phyloP scores from a whole-genome alignment of 2,888 invertebrate genomes.

The Pammene fasciana region DNA sequence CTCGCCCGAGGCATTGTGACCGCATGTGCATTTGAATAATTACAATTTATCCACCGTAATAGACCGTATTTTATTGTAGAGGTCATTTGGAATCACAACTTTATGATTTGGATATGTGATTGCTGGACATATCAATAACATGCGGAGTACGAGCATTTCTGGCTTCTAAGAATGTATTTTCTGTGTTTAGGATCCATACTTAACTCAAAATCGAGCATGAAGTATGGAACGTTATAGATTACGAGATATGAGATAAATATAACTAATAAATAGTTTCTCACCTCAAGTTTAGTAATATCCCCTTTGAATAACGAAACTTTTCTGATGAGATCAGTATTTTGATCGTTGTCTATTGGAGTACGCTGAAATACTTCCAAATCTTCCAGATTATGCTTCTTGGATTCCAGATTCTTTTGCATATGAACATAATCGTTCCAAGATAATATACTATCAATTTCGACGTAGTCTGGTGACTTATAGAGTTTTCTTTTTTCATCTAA shows the following conservation, averaged over 20 bases:
- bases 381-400: constrained; percentile 66
- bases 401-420: constrained; percentile 62
- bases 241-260: neutral
- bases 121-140: too few relatives aligned
- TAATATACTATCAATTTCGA: constrained; percentile 73
- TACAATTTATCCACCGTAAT: too few relatives aligned
- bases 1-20: too few relatives aligned
- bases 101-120: too few relatives aligned
- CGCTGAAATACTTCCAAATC: constrained; percentile 66
- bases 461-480: constrained; percentile 71
- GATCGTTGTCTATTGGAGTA: constrained; percentile 59
- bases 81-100: too few relatives aligned
- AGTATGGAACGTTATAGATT: too few relatives aligned
- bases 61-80: too few relatives aligned
- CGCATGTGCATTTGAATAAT: too few relatives aligned
- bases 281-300: constrained; percentile 92
- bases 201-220: too few relatives aligned
- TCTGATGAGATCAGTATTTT: constrained; percentile 76
- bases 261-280: constrained; percentile 48
- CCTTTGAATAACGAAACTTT: constrained; percentile 88
- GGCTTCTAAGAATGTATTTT: too few relatives aligned
- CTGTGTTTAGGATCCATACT: too few relatives aligned
- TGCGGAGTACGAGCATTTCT: too few relatives aligned
- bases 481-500: constrained; percentile 80
- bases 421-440: constrained; percentile 82